These are phyloP conservation scores for Galerucella nymphaeae DNA, from an alignment of 2,888 invertebrate species.

Conservation along the genomic window DNA sequence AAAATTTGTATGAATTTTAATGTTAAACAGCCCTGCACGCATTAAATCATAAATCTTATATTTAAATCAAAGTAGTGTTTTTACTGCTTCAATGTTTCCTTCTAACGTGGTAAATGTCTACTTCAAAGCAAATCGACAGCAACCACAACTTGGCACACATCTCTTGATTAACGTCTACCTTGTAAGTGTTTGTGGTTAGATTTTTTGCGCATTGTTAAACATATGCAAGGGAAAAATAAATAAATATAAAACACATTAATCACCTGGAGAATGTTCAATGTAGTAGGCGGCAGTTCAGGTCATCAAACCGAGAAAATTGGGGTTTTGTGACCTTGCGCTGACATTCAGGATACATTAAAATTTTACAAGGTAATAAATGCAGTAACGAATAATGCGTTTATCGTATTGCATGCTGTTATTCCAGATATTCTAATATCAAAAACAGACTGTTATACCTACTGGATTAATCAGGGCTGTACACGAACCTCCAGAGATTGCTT, in stretches of 20 bases:
- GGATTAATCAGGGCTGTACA: too few species aligned
- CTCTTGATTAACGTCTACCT: slow-evolving; percentile 25
- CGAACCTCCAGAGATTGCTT: too few species aligned
- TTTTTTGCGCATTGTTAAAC: slow-evolving; percentile 24
- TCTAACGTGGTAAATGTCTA: slow-evolving; percentile 14
- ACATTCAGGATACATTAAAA: neutral
- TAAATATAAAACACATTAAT: slow-evolving; percentile 33
- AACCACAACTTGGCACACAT: slow-evolving; percentile 23
- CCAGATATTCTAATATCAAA: too few species aligned
- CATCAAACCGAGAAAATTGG: slow-evolving; percentile 18
- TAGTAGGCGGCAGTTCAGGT: slow-evolving; percentile 25
- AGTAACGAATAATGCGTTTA: neutral
- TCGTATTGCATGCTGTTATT: too few species aligned
- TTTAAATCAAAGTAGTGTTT: slow-evolving; percentile 12
- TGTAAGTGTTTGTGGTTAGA: slow-evolving; percentile 27
- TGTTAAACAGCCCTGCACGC: too few species aligned
- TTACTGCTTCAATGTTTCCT: slow-evolving; percentile 10
- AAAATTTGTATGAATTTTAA: too few species aligned
- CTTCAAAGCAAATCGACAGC: slow-evolving; percentile 24
- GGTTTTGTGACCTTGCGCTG: neutral
- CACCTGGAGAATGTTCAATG: slow-evolving; percentile 10
- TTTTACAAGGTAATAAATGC: neutral
- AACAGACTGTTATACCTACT: too few species aligned
- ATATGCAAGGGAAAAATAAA: slow-evolving; percentile 23
- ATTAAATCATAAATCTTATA: neutral